Percentiles rank a stretch among this genome's conserved stretches.
These are phyloP conservation scores for Anastrepha obliqua DNA, from an alignment of 1,140 invertebrate genomes.

Conservation along the genomic window DNA sequence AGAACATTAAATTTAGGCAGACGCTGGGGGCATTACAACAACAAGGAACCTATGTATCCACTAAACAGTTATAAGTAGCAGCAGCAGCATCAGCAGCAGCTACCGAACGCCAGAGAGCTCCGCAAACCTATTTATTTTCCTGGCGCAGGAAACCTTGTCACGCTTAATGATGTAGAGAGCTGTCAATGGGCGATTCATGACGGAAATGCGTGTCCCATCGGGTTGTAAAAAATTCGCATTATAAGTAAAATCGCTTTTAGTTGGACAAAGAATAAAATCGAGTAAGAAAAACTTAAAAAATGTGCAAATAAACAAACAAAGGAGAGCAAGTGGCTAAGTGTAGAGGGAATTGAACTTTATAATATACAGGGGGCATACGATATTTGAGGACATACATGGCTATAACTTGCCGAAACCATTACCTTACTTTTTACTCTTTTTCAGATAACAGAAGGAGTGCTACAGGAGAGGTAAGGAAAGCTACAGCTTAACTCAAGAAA, in stretches of 20 bases:
- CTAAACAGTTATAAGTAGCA: background rate
- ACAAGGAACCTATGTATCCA: background rate
- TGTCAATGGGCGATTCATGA: constrained; percentile 7
- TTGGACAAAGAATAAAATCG: background rate
- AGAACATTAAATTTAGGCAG: no score
- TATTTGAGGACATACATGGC: no score
- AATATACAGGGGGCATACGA: no score
- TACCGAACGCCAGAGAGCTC: background rate
- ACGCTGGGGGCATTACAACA: no score
- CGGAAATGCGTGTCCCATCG: background rate
- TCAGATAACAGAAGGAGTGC: no score
- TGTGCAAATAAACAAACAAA: background rate
- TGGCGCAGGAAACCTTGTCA: background rate
- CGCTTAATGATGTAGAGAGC: constrained; percentile 15
- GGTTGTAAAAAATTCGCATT: constrained; percentile 11
- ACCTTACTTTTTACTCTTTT: no score
- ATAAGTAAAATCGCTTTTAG: background rate
- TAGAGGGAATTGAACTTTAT: no score
- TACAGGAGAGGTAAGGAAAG: no score
- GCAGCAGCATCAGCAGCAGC: background rate
- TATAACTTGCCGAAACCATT: no score
- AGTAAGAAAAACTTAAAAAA: background rate
- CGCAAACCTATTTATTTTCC: background rate
- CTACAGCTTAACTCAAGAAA: no score
- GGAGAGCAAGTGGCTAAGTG: no score